Evolutionary conservation across 2,888 invertebrate species (phyloP), one percentile per base, ranked within the genome.

Genomic region (Apodemia hepburni): DNA sequence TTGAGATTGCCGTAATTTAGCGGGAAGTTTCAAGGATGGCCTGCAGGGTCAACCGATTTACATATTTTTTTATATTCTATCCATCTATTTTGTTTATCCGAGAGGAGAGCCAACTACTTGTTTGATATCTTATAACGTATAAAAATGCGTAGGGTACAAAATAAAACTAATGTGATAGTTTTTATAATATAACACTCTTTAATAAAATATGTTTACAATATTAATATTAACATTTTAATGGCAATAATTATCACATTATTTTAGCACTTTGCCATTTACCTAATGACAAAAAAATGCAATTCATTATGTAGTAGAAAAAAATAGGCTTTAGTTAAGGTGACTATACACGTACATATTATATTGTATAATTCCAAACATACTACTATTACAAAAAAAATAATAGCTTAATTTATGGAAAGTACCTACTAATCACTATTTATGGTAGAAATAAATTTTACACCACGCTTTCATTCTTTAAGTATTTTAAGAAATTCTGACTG

Each of bases 171-270:
- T 62, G 65, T 66, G 66, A 64, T 66, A 60, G 66, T 68, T 75
- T 73, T 75, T 72, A 70, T 71, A 54, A 64, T 70, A 69, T 68
- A 75, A 72, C 70, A 73, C 65, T 67, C 68, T 64, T 47, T 66
- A 59, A 68, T 67, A 73, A 69, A 71, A 68, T 70, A 66, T 51
- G 51, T 68, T 70, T 71, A 77, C 72, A 75, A 73, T 71, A 68
- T 45, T 45, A n/a, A 45, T n/a, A 75, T 77, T 71, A 86, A 85
- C 84, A 85, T 81, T 86, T 74, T 80, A 82, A 87, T 87, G 87
- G 87, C 87, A 77, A 76, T 70, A 75, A 77, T 74, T 86, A 87
- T 87, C 87, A 87, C 87, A 85, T 75, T 74, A 69, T 51, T 42
- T 60, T 18, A 49, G 49, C 49, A 49, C 4, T 49, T 49, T 49